Base-by-base conservation (phyloP, 2,797 vertebrate genomes). In the Sebastes matsubarae region DNA sequence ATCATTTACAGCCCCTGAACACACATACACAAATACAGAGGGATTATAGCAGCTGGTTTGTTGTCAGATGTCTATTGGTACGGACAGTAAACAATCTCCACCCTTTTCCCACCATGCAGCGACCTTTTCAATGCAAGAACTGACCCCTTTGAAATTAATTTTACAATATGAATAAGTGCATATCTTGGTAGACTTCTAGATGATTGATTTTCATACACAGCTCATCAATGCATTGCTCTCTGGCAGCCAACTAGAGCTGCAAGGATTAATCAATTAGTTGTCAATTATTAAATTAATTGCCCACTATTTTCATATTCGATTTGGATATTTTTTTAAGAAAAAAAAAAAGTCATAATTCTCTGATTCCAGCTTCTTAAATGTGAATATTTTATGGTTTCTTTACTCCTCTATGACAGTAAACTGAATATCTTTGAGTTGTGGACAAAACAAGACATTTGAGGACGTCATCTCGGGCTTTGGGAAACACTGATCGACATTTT, bases 1-100 rank as follows among this genome's bases (percentile, higher is more conserved):
- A 83, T 81, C 20, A 58, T 82, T 86, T 72, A 73, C 68, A 86
- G 38, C 52, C 32, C n/a, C 46, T 83, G 54, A 77, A 72, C 65
- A 75, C 75, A 68, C 42, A 77, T 16, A 83, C 8, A 55, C 46
- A 32, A 42, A 75, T 12, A 63, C 42, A 54, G 0, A 29, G 11
- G 34, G 50, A 74, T 69, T 10, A 42, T 25, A 72, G 60, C 42
- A 24, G 34, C 24, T 80, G 83, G 38, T 81, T 77, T 58, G 61
- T 36, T 75, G 55, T 84, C 60, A 77, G 75, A 87, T 22, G 60
- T 80, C 16, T 76, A 72, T 82, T 52, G 83, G 65, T 38, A 61
- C 27, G 72, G 74, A 82, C 76, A 75, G 57, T 58, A 69, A 79
- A 78, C 70, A 74, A 57, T 42, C 55, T 50, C 52, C 54, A 74